These are phyloP conservation scores for Sceloporus tristichus DNA, from an alignment of 2,113 vertebrate genomes.

Conservation along the genomic window DNA sequence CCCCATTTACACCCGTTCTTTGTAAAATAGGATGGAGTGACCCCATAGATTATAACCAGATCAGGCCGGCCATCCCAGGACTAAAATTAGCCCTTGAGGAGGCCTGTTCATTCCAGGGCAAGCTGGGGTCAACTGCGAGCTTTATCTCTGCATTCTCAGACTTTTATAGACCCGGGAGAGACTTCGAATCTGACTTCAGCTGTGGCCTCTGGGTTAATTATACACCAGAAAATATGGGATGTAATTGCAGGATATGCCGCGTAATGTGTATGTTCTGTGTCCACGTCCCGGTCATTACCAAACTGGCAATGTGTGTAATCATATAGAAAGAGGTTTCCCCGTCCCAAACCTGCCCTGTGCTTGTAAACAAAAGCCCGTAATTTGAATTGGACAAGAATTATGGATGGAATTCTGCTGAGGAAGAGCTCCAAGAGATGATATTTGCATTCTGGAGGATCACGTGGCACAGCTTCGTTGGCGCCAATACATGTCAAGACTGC, in stretches of 20 bases:
- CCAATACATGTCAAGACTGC: no score
- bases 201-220: conserved; percentile 33
- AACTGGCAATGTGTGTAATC: conserved; percentile 26
- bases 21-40: not conserved
- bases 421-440: no score
- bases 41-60: not conserved
- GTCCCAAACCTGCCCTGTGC: not conserved
- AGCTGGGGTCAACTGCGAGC: not conserved
- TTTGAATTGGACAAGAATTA: not conserved
- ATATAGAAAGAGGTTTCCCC: not conserved
- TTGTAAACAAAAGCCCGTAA: not conserved
- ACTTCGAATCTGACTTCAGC: not conserved
- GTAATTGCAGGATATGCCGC: conserved; percentile 40
- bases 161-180: conserved; percentile 36
- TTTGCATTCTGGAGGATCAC: no score
- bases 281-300: conserved; percentile 22
- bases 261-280: conserved; percentile 36
- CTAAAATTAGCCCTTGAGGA: conserved; percentile 17
- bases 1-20: no score
- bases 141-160: conserved; percentile 32
- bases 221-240: conserved; percentile 37
- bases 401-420: not conserved
- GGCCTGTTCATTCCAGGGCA: conserved; percentile 15
- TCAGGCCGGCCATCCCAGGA: not conserved
- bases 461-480: no score